Percentiles rank a stretch among this genome's conserved stretches.
Evolutionary conservation across 2,797 vertebrate genomes (phyloP).

Genomic region (Chrysocyon brachyurus): DNA sequence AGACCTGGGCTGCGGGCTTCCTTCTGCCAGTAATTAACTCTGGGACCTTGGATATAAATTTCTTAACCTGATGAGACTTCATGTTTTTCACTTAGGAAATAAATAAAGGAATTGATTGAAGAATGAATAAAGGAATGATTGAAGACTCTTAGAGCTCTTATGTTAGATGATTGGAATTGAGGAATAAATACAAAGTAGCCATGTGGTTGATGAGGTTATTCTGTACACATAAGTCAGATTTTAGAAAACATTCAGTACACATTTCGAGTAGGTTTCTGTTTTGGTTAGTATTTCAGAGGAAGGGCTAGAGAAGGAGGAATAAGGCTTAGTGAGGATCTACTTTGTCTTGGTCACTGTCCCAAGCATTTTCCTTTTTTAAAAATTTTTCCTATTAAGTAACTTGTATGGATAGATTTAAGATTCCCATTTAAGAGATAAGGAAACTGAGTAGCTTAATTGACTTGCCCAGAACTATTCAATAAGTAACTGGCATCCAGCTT

Average conservation of each 20-base stretch:
- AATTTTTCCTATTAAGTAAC: conserved; percentile 50
- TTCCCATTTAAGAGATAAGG: conserved; percentile 43
- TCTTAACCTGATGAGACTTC: background rate
- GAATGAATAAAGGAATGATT: background rate
- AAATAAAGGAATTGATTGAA: background rate
- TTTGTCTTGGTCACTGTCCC: conserved; percentile 25
- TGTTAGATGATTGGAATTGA: conserved; percentile 11
- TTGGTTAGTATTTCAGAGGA: conserved; percentile 42
- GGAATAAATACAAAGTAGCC: background rate
- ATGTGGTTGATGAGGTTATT: conserved; percentile 4
- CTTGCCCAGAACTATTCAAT: background rate
- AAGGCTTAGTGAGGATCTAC: background rate
- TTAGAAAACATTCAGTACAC: background rate
- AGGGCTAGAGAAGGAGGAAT: background rate
- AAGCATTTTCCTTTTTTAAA: conserved; percentile 15
- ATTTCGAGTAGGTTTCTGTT: conserved; percentile 40
- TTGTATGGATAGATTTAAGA: conserved; percentile 38
- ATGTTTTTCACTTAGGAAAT: conserved; percentile 22
- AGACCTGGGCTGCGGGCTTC: background rate
- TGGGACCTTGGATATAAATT: conserved; percentile 13
- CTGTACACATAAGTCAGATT: background rate
- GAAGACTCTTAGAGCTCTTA: background rate
- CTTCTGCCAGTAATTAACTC: conserved; percentile 24
- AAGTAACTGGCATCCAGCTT: background rate
- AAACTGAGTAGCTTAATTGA: conserved; percentile 40